Evolutionary conservation across 2,797 vertebrate species (phyloP).

Genomic region (Perodicticus potto): DNA sequence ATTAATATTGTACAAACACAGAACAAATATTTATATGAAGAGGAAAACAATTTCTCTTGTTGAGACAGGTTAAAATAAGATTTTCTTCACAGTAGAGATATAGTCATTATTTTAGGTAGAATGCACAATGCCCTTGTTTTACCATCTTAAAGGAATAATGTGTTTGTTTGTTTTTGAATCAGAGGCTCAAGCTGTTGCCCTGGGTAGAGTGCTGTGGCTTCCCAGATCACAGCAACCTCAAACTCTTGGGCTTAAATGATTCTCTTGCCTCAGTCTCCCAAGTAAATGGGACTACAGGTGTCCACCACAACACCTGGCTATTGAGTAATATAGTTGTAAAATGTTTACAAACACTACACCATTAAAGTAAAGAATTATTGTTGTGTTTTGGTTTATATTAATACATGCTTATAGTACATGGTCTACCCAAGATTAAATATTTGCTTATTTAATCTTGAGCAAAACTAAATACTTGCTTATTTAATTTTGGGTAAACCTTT

Average conservation of each 20-base stretch:
- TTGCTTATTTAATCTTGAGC: neutral
- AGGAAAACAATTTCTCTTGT: constrained; percentile 36
- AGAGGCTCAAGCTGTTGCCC: no score
- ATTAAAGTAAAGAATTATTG: neutral
- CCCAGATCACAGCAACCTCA: no score
- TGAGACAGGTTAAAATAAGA: neutral
- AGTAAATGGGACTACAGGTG: no score
- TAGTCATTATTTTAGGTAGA: constrained; percentile 42
- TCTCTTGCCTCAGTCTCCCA: no score
- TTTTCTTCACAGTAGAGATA: neutral
- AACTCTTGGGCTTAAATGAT: no score
- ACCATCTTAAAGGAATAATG: constrained; percentile 49
- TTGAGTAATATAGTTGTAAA: neutral
- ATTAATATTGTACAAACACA: constrained; percentile 46
- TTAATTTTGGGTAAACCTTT: neutral
- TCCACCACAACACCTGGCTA: neutral
- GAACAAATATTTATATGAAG: constrained; percentile 74
- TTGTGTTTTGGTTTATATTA: neutral
- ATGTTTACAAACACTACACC: neutral
- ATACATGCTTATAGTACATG: neutral
- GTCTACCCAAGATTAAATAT: neutral
- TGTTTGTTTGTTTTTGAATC: no score
- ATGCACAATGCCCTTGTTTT: neutral
- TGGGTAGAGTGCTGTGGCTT: no score
- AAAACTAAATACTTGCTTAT: neutral